Evolutionary conservation across 2,888 invertebrate species (phyloP), one percentile per base, ranked within the genome.

Genomic region (Tridacna crocea): DNA sequence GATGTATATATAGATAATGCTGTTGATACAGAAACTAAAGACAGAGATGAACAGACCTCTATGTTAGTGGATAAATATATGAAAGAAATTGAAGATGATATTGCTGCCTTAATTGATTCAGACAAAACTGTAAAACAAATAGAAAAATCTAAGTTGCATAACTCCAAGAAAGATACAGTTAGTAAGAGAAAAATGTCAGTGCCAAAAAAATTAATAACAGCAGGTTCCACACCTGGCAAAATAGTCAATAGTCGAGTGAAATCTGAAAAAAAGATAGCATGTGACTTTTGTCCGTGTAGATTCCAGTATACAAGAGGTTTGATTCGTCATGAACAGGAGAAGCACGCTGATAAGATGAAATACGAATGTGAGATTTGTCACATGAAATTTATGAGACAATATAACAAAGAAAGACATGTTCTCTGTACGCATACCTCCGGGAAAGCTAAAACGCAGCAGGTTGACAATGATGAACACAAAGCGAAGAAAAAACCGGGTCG

Each of bases 171-270:
- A 46, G 4, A 19, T 46, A n/a, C 66, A 17, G 46, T 6, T 15
- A 66, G 79, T 22, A 84, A 84, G 36, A 73, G 84, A 60, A 84
- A 84, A 65, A 81, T 79, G 72, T 82, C 79, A 26, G 75, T 74
- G 58, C 84, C 84, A 58, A 70, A 81, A 63, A 84, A 82, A 72
- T 46, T 83, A 17, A 70, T 48, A 46, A 48, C 76, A 17, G 63
- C 19, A 15, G 48, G 46, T 8, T 24, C 58, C 11, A 51, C 61
- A 22, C 61, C 47, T n/a, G 72, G 60, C 3, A 76, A 81, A 65
- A 66, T 79, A 24, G 47, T 80, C 0, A 78, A 80, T 65, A 82
- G 79, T 55, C n/a, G 83, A 61, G 24, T 36, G 11, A 76, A 75
- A 60, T 79, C 79, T 1, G 77, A 77, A 26, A 55, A 51, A 46